Evolutionary conservation across 2,888 invertebrate species (phyloP), one percentile per base, ranked within the genome.

Genomic region (Orthosia gothica): DNA sequence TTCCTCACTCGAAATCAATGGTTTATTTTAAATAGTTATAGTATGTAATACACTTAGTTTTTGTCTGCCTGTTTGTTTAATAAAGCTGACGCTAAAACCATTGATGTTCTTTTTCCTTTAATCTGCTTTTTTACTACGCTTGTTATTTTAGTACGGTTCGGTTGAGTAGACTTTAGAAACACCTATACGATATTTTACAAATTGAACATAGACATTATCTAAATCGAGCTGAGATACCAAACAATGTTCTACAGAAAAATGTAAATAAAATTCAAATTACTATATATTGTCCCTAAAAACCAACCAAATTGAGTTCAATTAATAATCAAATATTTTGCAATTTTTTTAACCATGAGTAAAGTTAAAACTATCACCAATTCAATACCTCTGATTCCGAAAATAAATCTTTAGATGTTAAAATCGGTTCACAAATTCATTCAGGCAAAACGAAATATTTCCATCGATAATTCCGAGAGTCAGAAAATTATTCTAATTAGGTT

Each of bases 371-470:
- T 70, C 52, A 64, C 11, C 26, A n/a, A 0, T 32, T 23, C 4
- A 9, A 4, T 9, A 40, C 11, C n/a, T 26, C 64, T 55, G 3
- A 69, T 58, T 71, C 4, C 7, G 13, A 64, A 65, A 66, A 40
- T 26, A 15, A 23, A 26, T 5, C 50, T 45, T 1, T 3, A 23
- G 32, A 72, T 47, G 47, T 57, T 45, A 32, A 55, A 64, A 62
- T 58, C 18, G 70, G 26, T 62, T 40, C 49, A 32, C 64, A 59
- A 74, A 83, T 67, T 76, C 11, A 58, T 72, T 76, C 57, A 40
- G 57, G 20, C 13, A 20, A 15, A 61, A 74, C 23, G 32, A 76
- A 80, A 83, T 80, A 74, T 83, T 83, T 64, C 58, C 66, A 80
- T 75, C 73, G 75, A 77, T 26, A 26, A 26, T 26, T 26, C 26